Conservation (phyloP, 2,888 invertebrate genomes). For the Artemia sinica region DNA sequence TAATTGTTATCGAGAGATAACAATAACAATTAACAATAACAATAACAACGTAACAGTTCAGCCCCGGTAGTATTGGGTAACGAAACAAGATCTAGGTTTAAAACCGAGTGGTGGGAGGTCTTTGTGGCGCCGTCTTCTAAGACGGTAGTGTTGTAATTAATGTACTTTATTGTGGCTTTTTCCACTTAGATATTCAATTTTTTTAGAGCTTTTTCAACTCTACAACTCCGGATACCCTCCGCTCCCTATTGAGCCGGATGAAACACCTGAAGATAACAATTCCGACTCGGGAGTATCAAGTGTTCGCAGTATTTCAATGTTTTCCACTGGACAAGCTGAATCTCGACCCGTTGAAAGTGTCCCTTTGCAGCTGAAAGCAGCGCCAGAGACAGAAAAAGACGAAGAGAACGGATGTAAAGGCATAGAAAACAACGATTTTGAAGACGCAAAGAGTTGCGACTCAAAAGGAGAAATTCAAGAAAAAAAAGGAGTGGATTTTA, state of each 20-base stretch:
- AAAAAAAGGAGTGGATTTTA: background rate
- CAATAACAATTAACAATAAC: too few species aligned
- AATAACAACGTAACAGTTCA: too few species aligned
- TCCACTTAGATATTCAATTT: background rate
- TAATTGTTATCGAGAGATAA: too few species aligned
- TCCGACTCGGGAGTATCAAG: background rate
- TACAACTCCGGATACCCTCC: constrained; percentile 1
- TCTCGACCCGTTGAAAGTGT: background rate
- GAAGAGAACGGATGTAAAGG: background rate
- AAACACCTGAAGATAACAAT: background rate
- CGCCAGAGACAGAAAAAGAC: background rate
- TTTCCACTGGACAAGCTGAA: background rate
- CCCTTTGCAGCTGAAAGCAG: background rate
- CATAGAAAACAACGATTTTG: background rate
- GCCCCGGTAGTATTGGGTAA: too few species aligned
- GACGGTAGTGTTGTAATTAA: too few species aligned
- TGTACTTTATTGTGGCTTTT: too few species aligned
- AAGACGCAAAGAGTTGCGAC: background rate
- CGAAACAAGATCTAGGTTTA: too few species aligned
- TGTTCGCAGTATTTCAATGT: background rate
- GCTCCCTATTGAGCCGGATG: background rate
- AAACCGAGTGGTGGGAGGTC: too few species aligned
- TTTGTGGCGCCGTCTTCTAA: too few species aligned
- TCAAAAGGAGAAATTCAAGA: background rate
- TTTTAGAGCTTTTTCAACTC: constrained; percentile 1